Conservation (phyloP, 2,797 vertebrate genomes). For the Sebastes reedi region DNA sequence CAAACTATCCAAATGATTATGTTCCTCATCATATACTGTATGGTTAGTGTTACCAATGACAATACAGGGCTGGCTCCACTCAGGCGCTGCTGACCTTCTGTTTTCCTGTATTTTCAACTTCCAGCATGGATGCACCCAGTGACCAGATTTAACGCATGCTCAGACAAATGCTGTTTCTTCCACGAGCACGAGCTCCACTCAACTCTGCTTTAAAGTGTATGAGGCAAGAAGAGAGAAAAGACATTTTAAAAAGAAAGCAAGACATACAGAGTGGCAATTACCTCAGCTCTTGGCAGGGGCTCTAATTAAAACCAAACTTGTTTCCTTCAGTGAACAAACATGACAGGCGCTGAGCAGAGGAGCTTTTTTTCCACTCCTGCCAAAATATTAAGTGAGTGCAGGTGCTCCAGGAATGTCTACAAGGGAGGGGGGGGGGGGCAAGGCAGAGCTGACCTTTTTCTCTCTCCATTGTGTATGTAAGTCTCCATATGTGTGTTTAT, state of each 20-base stretch:
- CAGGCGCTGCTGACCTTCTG: background rate
- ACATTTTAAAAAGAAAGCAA: constrained; percentile 49
- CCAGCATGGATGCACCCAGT: constrained; percentile 17
- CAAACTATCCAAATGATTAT: constrained; percentile 25
- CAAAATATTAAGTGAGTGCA: constrained; percentile 89
- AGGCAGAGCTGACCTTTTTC: constrained; percentile 70
- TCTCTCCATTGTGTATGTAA: constrained; percentile 50
- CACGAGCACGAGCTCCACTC: background rate
- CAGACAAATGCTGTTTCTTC: background rate
- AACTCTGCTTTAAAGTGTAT: constrained; percentile 42
- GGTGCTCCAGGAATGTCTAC: constrained; percentile 89
- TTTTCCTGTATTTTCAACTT: constrained; percentile 23
- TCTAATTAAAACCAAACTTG: constrained; percentile 91
- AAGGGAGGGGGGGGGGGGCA: constrained; percentile 63
- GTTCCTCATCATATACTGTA: background rate
- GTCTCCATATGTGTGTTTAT: constrained; percentile 64
- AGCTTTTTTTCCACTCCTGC: constrained; percentile 75
- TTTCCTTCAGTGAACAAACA: constrained; percentile 86
- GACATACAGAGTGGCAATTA: constrained; percentile 77
- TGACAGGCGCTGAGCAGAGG: constrained; percentile 81
- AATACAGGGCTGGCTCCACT: background rate
- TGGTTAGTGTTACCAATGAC: background rate
- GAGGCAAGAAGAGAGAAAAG: constrained; percentile 41
- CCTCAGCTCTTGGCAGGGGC: constrained; percentile 82
- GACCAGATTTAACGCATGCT: constrained; percentile 4